These are phyloP conservation scores for Oasisia sp. DNA, from an alignment of 2,888 invertebrate species.

Conservation along the genomic window DNA sequence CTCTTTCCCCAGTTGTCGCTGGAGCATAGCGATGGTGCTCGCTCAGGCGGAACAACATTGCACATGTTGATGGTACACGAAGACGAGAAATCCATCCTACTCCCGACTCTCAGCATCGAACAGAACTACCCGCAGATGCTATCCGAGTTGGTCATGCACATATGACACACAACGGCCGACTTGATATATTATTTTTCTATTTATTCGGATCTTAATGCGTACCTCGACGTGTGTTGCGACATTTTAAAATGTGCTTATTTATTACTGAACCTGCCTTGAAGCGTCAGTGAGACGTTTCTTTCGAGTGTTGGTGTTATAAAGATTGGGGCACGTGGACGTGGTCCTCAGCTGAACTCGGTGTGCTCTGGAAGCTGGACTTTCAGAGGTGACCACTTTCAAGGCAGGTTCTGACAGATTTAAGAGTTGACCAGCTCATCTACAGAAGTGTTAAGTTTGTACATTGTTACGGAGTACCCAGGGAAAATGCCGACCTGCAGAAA, in stretches of 20 bases:
- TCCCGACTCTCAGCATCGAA: constrained; percentile 67
- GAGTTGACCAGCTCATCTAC: neutral
- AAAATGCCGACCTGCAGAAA: neutral
- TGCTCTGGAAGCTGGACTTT: neutral
- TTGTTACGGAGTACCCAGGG: neutral
- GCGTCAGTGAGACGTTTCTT: neutral
- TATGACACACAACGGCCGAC: constrained; percentile 27
- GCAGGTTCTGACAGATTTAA: neutral
- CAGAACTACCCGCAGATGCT: constrained; percentile 69
- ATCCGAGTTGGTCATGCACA: constrained; percentile 66
- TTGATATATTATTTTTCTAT: neutral
- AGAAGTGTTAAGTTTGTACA: neutral
- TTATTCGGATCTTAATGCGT: neutral
- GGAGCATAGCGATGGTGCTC: constrained; percentile 45
- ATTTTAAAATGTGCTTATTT: neutral
- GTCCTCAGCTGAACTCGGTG: neutral
- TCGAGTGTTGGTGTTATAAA: neutral
- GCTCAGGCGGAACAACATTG: constrained; percentile 39
- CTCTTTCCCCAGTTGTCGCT: constrained; percentile 64
- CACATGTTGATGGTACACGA: constrained; percentile 63
- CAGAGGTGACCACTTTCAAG: neutral
- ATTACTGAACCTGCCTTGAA: constrained; percentile 6
- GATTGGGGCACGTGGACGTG: neutral
- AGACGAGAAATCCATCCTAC: constrained; percentile 64
- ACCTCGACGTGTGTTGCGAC: neutral